Evolutionary conservation across 2,888 invertebrate genomes (phyloP), one percentile per base, ranked within the genome.

Genomic region (Leptopilina drosophilae): DNA sequence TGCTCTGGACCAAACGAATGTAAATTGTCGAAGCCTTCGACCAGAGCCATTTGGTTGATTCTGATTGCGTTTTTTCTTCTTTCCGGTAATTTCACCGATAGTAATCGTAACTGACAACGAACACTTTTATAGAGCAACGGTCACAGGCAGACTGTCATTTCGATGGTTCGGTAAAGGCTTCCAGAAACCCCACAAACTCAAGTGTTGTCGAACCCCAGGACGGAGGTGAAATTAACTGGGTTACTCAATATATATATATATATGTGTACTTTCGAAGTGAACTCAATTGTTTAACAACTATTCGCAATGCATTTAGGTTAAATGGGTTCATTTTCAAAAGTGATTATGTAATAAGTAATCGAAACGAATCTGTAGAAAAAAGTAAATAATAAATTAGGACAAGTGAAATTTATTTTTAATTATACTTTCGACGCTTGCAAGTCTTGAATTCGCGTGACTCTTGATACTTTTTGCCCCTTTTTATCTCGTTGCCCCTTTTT

Each of bases 161-260:
- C 81, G 77, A 80, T 83, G 84, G 84, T 85, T 86, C 82, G 80
- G 42, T 83, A 87, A 85, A 85, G 90, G 90, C 89, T 90, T 90
- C 89, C 83, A 78, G 90, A 90, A 91, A 85, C 88, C 91, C 80
- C 80, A 82, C 84, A 87, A 89, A 82, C 80, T 81, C 85, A 78
- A 85, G 87, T 89, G 90, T 90, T 89, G 89, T 90, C 89, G 90
- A 89, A 88, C 89, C 85, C 86, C 80, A 42, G 56, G 79, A 77
- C 77, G 53, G 78, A 78, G 79, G 77, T 81, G 77, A 80, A 84
- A 67, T 83, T 85, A 87, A 85, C 85, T 87, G 83, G 87, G 87
- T 87, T 87, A 87, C 75, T 82, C 79, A 76, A 82, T 80, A 80
- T 53, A 53, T 73, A 7, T 26, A 4, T 14, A 73, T 73, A 7